Evolutionary conservation across 2,797 vertebrate species (phyloP).

Genomic region (Rhynchotus rufescens): DNA sequence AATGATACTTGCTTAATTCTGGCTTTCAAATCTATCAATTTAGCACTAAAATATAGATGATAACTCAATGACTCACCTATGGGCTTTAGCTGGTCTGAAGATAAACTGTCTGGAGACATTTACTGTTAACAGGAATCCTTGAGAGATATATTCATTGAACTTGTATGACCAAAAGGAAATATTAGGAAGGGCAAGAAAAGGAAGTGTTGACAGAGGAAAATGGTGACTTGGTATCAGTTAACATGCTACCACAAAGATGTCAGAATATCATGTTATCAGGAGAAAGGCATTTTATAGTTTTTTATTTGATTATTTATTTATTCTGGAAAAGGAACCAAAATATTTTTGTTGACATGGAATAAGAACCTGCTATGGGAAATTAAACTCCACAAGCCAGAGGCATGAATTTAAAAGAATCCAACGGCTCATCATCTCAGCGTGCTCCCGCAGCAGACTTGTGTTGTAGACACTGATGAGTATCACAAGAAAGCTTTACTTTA

Average conservation of each 20-base stretch:
- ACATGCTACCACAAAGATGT: neutral
- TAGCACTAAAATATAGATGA: neutral
- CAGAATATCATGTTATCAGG: neutral
- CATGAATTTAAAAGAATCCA: neutral
- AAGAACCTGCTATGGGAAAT: neutral
- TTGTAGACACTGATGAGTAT: neutral
- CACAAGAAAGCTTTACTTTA: neutral
- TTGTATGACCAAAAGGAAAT: neutral
- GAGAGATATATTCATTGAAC: neutral
- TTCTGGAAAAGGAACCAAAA: neutral
- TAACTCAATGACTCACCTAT: neutral
- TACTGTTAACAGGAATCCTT: neutral
- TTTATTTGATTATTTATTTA: neutral
- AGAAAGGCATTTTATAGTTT: accelerated
- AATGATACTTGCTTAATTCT: neutral
- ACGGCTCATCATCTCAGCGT: neutral
- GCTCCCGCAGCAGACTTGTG: neutral
- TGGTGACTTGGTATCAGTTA: neutral
- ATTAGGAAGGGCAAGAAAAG: neutral
- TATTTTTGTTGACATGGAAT: neutral
- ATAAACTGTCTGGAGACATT: neutral
- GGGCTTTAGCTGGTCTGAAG: neutral
- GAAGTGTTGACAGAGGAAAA: neutral
- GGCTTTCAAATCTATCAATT: neutral
- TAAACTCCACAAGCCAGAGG: neutral